Percentiles rank a stretch among this genome's conserved stretches.
phyloP scores from a whole-genome alignment of 2,113 vertebrate species.

The Glareola pratincola region DNA sequence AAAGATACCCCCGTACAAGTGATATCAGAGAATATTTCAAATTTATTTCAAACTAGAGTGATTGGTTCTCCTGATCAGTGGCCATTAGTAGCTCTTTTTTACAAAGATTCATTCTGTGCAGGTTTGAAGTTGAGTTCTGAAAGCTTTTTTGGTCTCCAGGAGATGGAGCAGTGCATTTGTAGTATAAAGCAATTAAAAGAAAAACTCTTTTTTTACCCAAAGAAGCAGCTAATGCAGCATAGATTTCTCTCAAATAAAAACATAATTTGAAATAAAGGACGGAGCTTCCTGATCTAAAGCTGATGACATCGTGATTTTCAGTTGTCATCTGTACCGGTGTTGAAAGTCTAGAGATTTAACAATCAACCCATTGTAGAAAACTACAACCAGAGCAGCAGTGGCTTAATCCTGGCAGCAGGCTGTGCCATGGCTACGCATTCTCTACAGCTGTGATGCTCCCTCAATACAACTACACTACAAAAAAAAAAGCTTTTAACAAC shows the following conservation, averaged over 20 bases:
- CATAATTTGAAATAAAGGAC: background rate
- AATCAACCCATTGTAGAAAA: rapidly evolving
- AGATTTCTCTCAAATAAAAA: background rate
- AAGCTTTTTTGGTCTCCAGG: background rate
- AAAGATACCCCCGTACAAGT: background rate
- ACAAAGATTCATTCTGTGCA: background rate
- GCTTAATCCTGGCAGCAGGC: background rate
- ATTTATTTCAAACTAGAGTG: background rate
- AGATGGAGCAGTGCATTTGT: background rate
- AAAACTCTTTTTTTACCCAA: background rate
- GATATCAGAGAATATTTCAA: background rate
- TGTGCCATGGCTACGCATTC: rapidly evolving
- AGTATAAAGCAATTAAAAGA: background rate
- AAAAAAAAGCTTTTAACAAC: background rate
- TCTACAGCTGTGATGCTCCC: background rate
- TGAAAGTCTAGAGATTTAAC: background rate
- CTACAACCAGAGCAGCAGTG: background rate
- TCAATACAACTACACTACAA: background rate
- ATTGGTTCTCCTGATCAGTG: background rate
- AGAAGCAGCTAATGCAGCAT: background rate
- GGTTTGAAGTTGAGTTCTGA: background rate
- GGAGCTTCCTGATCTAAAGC: background rate
- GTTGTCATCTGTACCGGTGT: background rate
- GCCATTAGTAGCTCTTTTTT: background rate
- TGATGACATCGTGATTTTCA: background rate